Base-by-base conservation (phyloP, 2,888 invertebrate genomes). In the Eilema griseolum region DNA sequence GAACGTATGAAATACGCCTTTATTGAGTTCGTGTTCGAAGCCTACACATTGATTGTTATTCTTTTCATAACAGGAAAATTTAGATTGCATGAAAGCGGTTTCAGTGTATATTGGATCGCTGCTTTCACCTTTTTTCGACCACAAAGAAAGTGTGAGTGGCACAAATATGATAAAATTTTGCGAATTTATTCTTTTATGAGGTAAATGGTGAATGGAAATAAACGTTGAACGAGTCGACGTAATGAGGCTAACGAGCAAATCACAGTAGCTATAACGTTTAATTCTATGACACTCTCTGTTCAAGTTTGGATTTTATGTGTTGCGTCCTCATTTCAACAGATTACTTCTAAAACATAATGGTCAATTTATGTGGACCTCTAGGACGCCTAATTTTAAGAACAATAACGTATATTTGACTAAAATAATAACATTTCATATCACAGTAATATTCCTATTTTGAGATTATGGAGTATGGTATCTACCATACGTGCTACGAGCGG, bases 241-340 rank as follows among this genome's bases (percentile, higher is more conserved):
- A 85, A 86, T 85, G 85, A 82, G 77, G 80, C 82, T 84, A 86
- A 85, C 82, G 84, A 85, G 85, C 79, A 82, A 81, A 86, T 85
- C 81, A 78, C 78, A 75, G 76, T 72, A 74, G 68, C 78, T 75
- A 80, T 79, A 77, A 75, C 72, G 70, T 81, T 77, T 83, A 77
- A 74, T 73, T 75, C 67, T 70, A 78, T 76, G 72, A 67, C 67
- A 71, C 67, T 69, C 66, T 73, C 72, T 64, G 70, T 77, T 70
- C 41, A 63, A 26, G 68, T 69, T 68, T 66, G 67, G 72, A 66
- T 71, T 78, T 73, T 10, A 66, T 23, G 61, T 72, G 66, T 70
- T 37, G 41, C 20, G 31, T 23, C 46, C 31, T 31, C 26, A 65
- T 70, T 63, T 75, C 62, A 72, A 73, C 72, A 68, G 73, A 24